phyloP scores from a whole-genome alignment of 2,888 invertebrate species.

The Meganola albula region DNA sequence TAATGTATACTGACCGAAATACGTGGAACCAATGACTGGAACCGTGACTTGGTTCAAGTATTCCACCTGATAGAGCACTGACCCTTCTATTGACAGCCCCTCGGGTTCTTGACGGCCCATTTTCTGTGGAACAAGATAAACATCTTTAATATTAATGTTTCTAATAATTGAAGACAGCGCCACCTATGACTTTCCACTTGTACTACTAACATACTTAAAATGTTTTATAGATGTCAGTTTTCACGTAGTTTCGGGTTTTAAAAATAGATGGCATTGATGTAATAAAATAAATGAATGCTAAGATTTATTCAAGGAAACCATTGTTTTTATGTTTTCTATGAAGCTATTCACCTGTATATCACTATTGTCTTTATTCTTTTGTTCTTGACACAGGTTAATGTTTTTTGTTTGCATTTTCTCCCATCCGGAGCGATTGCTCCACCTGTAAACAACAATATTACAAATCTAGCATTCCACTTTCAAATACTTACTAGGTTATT shows the following conservation, averaged over 20 bases:
- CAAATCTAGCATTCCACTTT: too few species aligned
- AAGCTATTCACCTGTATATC: constrained; percentile 55
- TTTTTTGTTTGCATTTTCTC: constrained; percentile 81
- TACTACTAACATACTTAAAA: too few species aligned
- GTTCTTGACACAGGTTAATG: constrained; percentile 77
- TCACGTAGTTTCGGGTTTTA: not conserved
- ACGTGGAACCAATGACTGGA: constrained; percentile 56
- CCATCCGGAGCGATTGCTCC: constrained; percentile 32
- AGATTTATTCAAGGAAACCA: too few species aligned
- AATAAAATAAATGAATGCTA: too few species aligned
- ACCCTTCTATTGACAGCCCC: constrained; percentile 45
- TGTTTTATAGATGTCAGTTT: too few species aligned
- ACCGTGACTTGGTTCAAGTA: constrained; percentile 60
- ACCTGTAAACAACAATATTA: constrained; percentile 49
- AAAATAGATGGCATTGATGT: constrained; percentile 27
- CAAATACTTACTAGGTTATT: too few species aligned
- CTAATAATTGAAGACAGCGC: constrained; percentile 27
- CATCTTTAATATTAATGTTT: constrained; percentile 6
- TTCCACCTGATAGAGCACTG: constrained; percentile 48
- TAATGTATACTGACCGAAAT: constrained; percentile 68
- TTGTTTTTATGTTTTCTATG: too few species aligned
- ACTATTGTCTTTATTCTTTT: constrained; percentile 53
- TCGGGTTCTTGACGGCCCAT: constrained; percentile 63
- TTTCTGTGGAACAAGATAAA: constrained; percentile 50
- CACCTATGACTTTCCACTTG: constrained; percentile 30